These are phyloP conservation scores for Pseudoatta argentina DNA, from an alignment of 1,140 invertebrate species.

Conservation along the genomic window DNA sequence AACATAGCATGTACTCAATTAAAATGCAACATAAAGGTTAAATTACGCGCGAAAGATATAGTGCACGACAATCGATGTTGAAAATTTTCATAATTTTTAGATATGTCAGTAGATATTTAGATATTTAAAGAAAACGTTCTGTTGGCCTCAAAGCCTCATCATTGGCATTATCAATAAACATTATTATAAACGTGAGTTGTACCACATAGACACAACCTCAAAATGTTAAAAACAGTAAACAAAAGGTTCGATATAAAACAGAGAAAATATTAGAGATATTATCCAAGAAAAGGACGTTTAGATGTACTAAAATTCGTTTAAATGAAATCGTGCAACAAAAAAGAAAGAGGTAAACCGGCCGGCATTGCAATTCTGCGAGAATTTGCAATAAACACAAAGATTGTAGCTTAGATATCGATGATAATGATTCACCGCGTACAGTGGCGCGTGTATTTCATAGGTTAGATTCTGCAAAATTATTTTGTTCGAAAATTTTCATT, in stretches of 20 bases:
- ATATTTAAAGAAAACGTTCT: neutral
- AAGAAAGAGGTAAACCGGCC: neutral
- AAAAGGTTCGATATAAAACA: neutral
- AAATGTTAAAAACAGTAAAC: conserved; percentile 1
- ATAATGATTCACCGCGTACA: neutral
- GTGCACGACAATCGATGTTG: neutral
- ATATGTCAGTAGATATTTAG: neutral
- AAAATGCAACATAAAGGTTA: neutral
- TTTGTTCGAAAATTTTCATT: neutral
- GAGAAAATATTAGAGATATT: neutral
- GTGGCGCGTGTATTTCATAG: conserved; percentile 16
- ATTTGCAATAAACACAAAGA: neutral
- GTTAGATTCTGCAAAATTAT: neutral
- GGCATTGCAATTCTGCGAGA: neutral
- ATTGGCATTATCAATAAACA: neutral
- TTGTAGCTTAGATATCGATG: too few species aligned
- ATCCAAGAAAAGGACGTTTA: too few species aligned
- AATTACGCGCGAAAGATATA: neutral
- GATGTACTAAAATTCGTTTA: too few species aligned
- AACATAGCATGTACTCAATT: neutral
- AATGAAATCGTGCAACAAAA: neutral
- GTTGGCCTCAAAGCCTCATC: too few species aligned
- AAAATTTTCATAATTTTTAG: neutral
- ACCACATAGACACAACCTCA: conserved; percentile 24
- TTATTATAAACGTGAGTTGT: neutral